Percentiles rank a stretch among this genome's conserved stretches.
Evolutionary conservation across 2,888 invertebrate species (phyloP).

Genomic region (Hedya salicella): DNA sequence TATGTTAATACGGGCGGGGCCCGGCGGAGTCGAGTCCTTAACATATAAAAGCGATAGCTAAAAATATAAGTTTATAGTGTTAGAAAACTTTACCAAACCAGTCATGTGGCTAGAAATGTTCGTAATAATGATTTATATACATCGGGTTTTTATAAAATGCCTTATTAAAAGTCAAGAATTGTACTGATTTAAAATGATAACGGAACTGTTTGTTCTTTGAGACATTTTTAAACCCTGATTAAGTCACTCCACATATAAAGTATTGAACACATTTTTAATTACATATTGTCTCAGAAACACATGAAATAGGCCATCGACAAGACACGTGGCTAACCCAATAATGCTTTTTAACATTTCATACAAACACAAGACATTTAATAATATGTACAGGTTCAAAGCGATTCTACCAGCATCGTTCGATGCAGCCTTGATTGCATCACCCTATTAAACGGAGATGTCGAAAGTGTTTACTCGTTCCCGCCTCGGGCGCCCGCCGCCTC

Average conservation of each 20-base stretch:
- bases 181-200: background rate
- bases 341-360: background rate
- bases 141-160: too few species aligned
- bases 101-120: too few species aligned
- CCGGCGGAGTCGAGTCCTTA: conserved; percentile 47
- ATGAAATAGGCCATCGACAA: conserved; percentile 2
- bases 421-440: background rate
- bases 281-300: background rate
- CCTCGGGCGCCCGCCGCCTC: too few species aligned
- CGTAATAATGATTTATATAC: too few species aligned
- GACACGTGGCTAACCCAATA: background rate
- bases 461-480: too few species aligned
- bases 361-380: background rate
- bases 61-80: background rate
- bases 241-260: background rate
- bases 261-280: background rate
- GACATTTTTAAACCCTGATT: background rate
- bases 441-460: background rate
- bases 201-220: too few species aligned
- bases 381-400: background rate
- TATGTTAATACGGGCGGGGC: conserved; percentile 59
- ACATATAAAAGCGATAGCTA: conserved; percentile 1
- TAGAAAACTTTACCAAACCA: too few species aligned
- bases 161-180: background rate
- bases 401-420: background rate